Percentiles rank a stretch among this genome's conserved stretches.
phyloP scores from a whole-genome alignment of 2,113 vertebrate species.

The Potamarius usumacintae region DNA sequence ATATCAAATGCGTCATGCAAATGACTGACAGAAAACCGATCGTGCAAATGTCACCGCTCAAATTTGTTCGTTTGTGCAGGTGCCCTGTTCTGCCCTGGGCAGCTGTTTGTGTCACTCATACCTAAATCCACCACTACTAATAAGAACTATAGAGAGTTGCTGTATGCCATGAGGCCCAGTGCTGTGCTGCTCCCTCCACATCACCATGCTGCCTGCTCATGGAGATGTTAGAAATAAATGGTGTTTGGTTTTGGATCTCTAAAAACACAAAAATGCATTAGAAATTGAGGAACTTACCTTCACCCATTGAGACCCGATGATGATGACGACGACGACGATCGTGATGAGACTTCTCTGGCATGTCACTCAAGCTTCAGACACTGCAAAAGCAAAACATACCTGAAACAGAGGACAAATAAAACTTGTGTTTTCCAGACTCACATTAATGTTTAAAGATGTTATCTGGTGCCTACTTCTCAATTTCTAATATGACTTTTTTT shows the following conservation, averaged over 20 bases:
- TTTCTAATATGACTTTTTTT: not conserved
- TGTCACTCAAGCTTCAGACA: conserved; percentile 69
- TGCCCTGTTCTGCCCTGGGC: too few relatives aligned
- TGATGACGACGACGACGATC: conserved; percentile 61
- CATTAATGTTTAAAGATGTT: not conserved
- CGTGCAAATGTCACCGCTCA: too few relatives aligned
- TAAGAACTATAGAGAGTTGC: not conserved
- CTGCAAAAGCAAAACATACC: conserved; percentile 60
- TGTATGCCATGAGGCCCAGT: not conserved
- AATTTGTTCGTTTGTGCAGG: too few relatives aligned
- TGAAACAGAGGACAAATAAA: not conserved
- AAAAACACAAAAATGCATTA: not conserved
- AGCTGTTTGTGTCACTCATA: too few relatives aligned
- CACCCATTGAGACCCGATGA: conserved; percentile 74
- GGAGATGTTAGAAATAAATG: not conserved
- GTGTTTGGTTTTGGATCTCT: not conserved
- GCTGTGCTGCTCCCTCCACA: not conserved
- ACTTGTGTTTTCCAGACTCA: not conserved
- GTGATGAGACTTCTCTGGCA: conserved; percentile 74
- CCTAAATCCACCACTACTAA: not conserved
- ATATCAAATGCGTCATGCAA: too few relatives aligned
- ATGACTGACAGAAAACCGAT: too few relatives aligned
- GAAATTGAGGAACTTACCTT: conserved; percentile 68
- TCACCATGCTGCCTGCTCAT: not conserved
- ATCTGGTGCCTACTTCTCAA: not conserved